Conservation (phyloP, 2,797 vertebrate species). For the Taenioides sp. region DNA sequence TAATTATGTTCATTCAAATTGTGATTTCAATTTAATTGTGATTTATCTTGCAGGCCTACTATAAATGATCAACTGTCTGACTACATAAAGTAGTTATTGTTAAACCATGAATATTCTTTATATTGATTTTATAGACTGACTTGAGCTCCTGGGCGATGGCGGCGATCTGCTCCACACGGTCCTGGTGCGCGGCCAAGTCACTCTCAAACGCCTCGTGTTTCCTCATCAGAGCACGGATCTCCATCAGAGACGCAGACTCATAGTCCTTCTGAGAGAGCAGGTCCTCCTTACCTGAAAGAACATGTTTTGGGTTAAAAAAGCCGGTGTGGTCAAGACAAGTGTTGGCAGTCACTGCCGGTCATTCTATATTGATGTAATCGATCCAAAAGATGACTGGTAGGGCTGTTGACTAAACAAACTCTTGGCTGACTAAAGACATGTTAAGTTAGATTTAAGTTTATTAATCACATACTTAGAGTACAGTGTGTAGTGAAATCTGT, state of each 20-base stretch:
- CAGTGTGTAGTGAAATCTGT: too few species aligned
- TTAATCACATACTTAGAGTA: too few species aligned
- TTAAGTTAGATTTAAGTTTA: too few species aligned
- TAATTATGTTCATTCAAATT: too few species aligned
- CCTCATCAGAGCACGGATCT: constrained; percentile 96
- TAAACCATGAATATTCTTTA: not conserved
- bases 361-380: too few species aligned
- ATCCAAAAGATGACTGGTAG: too few species aligned
- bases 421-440: too few species aligned
- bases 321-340: too few species aligned
- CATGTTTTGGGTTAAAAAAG: not conserved
- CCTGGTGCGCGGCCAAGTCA: constrained; percentile 96
- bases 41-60: too few species aligned
- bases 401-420: too few species aligned
- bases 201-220: constrained; percentile 99
- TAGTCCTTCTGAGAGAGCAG: constrained; percentile 93
- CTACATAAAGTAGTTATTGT: not conserved
- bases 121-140: constrained; percentile 69
- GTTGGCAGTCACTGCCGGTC: too few species aligned
- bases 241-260: constrained; percentile 91
- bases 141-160: constrained; percentile 98
- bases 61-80: not conserved
- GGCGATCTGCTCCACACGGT: constrained; percentile 97
- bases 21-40: too few species aligned
- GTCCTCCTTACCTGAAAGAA: constrained; percentile 86